A percentile compares a stretch with the other conserved stretches of the same genome.
Conservation (phyloP, 2,797 vertebrate genomes). For the Acanthornis magna region DNA sequence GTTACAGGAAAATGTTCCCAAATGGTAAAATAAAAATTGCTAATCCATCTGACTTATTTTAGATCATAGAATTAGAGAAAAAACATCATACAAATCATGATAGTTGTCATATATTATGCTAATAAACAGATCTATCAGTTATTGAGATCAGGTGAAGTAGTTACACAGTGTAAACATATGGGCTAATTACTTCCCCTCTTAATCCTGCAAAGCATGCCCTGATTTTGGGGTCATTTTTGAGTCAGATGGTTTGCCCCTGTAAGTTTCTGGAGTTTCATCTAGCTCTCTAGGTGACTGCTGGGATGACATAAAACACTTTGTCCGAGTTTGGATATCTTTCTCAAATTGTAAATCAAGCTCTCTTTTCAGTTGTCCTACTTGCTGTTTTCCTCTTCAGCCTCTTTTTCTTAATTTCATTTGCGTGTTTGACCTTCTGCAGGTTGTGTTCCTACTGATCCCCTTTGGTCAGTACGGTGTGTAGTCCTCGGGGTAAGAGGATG, state of each 20-base stretch:
- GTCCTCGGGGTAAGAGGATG: background rate
- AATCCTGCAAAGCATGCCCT: background rate
- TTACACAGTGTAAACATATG: background rate
- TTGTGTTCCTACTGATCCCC: background rate
- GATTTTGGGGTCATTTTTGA: conserved; percentile 1
- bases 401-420: background rate
- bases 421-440: background rate
- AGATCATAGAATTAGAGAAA: background rate
- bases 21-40: background rate
- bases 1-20: background rate
- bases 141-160: background rate
- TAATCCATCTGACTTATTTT: background rate
- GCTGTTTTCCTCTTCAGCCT: background rate
- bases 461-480: background rate
- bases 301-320: background rate
- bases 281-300: background rate
- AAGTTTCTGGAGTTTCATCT: background rate
- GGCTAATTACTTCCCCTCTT: background rate
- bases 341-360: background rate
- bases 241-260: background rate
- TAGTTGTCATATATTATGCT: background rate
- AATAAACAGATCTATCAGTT: background rate
- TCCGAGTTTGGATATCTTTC: background rate
- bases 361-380: background rate
- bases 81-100: background rate